phyloP scores from a whole-genome alignment of 2,113 vertebrate genomes.

The Corvus moneduloides region DNA sequence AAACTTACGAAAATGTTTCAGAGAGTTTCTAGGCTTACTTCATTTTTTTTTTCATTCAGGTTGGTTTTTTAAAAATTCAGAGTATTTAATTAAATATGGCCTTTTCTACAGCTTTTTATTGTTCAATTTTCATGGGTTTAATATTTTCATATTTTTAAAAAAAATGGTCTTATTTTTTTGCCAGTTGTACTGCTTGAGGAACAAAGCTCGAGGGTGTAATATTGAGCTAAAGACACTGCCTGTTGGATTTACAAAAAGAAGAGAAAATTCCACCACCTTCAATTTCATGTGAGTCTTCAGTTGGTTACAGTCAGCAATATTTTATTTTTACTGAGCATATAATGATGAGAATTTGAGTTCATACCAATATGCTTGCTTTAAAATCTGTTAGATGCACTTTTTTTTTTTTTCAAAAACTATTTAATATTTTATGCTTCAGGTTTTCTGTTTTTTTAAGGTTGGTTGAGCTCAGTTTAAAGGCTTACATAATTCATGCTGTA shows the following conservation, averaged over 20 bases:
- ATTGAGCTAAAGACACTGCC: slow-evolving; percentile 87
- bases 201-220: slow-evolving; percentile 77
- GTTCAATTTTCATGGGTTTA: background rate
- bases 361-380: background rate
- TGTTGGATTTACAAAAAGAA: slow-evolving; percentile 84
- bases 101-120: background rate
- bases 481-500: background rate
- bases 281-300: slow-evolving; percentile 75
- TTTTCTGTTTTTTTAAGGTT: background rate
- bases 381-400: background rate
- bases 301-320: background rate
- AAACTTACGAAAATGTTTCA: background rate
- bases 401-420: background rate
- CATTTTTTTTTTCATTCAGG: background rate
- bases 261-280: slow-evolving; percentile 88
- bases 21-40: background rate
- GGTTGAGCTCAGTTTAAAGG: background rate
- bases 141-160: background rate
- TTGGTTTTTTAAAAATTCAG: background rate
- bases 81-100: background rate
- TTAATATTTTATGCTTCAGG: background rate
- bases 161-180: background rate
- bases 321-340: background rate
- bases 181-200: slow-evolving; percentile 80
- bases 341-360: background rate